Evolutionary conservation across 53 echinoderm and acorn worm genomes (phyloP), one percentile per base, ranked within the genome.

Genomic region (Henricia sp.): DNA sequence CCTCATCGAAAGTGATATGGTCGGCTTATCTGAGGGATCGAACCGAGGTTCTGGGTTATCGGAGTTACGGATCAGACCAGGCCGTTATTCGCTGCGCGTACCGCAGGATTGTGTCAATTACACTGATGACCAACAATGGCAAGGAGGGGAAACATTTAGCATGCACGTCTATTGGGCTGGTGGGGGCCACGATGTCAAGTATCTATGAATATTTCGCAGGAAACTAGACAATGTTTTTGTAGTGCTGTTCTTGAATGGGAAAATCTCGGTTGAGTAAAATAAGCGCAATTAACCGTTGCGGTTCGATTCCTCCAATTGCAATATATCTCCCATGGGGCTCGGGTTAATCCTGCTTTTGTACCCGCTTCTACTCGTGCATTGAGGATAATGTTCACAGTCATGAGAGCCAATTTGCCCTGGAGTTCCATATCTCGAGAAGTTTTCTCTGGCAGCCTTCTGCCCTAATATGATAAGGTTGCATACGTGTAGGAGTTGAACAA

Each of bases 21-120:
- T 62, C 50, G 80, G 21, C 80, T 33, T 64, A 62, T 62, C 63
- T 16, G 20, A 21, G 21, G 80, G 50, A 80, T 80, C 80, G 50
- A 64, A 64, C n/a, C 30, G 44, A 64, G 63, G 6, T 80, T 46
- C 77, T 80, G 32, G 80, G 80, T 80, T 80, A 80, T 80, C 80
- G 80, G 48, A 3, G 6, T 13, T 1, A 26, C 23, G 64, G 23
- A 80, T 80, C 80, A 50, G 34, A 1, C 11, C 32, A 19, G 29
- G 44, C 80, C 34, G 62, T 76, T 44, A 60, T 21, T 62, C 21
- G 64, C n/a, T n/a, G 30, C 35, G 26, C 35, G 32, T 80, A 62
- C 46, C 65, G 13, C 2, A 50, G 80, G 80, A 64, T 62, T 80
- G 80, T 80, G 50, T 80, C 80, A 80, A 80, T 80, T 80, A 80